Conservation (phyloP, 2,797 vertebrate genomes). For the Alectoris magna region DNA sequence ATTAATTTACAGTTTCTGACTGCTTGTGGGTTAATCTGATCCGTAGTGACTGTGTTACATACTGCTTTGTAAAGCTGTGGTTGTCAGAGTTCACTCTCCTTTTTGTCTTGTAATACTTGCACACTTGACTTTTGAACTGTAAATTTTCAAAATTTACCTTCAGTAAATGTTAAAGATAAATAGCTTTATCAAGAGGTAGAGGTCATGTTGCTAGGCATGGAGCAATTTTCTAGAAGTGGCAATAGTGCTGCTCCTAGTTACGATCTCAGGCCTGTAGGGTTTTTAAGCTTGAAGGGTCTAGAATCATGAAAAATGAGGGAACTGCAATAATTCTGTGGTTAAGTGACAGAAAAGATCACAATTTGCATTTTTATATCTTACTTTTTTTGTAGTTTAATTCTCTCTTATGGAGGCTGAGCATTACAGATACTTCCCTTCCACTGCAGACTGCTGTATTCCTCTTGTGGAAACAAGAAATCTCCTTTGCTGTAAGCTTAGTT, state of each 20-base stretch:
- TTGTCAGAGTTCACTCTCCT: neutral
- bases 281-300: neutral
- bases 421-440: neutral
- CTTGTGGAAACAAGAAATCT: neutral
- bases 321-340: neutral
- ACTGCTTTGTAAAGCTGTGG: neutral
- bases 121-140: neutral
- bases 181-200: accelerated
- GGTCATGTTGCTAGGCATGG: accelerated
- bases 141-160: accelerated
- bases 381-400: neutral
- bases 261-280: neutral
- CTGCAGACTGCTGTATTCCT: neutral
- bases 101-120: neutral
- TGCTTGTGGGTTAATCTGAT: neutral
- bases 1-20: neutral
- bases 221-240: neutral
- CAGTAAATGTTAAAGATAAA: neutral
- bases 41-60: neutral
- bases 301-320: neutral
- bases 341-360: neutral
- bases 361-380: neutral
- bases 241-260: neutral
- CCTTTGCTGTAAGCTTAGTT: neutral
- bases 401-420: neutral